Evolutionary conservation across 1,140 invertebrate species (phyloP).

Genomic region (Tyrophagus putrescentiae): DNA sequence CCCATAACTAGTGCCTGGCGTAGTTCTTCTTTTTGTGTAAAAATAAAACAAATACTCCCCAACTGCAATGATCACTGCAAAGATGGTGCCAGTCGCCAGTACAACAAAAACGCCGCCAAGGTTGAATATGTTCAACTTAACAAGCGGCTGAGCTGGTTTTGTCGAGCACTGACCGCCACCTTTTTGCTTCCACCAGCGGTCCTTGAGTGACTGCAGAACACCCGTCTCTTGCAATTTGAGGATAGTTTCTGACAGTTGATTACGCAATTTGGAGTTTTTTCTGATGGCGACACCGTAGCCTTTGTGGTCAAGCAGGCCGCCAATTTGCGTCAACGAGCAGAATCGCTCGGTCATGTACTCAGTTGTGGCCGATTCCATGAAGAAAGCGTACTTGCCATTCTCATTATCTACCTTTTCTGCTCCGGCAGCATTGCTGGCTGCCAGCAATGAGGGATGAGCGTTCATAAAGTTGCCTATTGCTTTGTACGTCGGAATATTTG

Average conservation of each 20-base stretch:
- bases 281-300: conserved; percentile 48
- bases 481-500: too few species aligned
- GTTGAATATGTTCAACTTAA: conserved; percentile 74
- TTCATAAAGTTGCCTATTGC: too few species aligned
- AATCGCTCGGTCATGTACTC: conserved; percentile 88
- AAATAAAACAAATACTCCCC: conserved; percentile 90
- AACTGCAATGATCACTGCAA: conserved; percentile 77
- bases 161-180: too few species aligned
- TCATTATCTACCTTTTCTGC: too few species aligned
- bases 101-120: conserved; percentile 94
- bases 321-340: conserved; percentile 94
- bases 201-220: conserved; percentile 80
- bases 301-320: conserved; percentile 80
- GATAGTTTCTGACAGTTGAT: conserved; percentile 85
- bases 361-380: conserved; percentile 96
- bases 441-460: too few species aligned
- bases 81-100: conserved; percentile 68
- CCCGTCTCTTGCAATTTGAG: conserved; percentile 89
- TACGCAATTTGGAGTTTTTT: conserved; percentile 70
- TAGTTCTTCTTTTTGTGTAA: too few species aligned
- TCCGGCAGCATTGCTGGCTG: too few species aligned
- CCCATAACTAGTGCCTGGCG: too few species aligned
- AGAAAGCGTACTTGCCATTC: conserved; percentile 92
- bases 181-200: conserved; percentile 99
- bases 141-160: conserved; percentile 71